Evolutionary conservation across 2,113 vertebrate genomes (phyloP).

Genomic region (Lampris megalopsis): DNA sequence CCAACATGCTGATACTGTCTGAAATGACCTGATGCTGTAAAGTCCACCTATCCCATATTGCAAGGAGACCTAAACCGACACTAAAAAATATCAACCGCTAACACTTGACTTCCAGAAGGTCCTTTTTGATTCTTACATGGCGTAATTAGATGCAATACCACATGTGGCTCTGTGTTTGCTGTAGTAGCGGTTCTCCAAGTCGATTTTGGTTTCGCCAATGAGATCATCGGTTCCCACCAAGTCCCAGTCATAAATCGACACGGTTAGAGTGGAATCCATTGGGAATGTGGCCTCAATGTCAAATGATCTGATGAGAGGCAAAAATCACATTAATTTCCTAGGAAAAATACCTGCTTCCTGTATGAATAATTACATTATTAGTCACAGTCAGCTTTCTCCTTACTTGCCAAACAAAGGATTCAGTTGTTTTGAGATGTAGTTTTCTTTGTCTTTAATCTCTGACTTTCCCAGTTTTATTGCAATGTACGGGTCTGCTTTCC

Average conservation of each 20-base stretch:
- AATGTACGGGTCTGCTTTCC: conserved; percentile 96
- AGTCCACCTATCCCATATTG: background rate
- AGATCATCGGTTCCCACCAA: conserved; percentile 96
- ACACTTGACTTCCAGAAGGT: background rate
- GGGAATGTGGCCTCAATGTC: conserved; percentile 97
- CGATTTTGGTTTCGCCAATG: conserved; percentile 97
- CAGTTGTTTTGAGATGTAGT: conserved; percentile 98
- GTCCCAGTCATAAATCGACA: conserved; percentile 97
- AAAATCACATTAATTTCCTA: background rate
- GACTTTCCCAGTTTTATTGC: conserved; percentile 94
- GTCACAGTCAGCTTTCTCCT: conserved; percentile 59
- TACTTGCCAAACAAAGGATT: conserved; percentile 98
- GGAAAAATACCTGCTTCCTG: too few relatives aligned
- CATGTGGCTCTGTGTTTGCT: conserved; percentile 98
- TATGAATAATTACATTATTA: background rate
- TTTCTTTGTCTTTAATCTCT: conserved; percentile 97
- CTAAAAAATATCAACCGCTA: background rate
- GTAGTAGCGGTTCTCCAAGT: conserved; percentile 98
- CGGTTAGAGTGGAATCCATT: conserved; percentile 96
- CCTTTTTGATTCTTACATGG: conserved; percentile 81
- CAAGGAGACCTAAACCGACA: background rate
- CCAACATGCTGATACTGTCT: too few relatives aligned
- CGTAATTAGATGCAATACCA: conserved; percentile 86
- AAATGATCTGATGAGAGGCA: conserved; percentile 85
- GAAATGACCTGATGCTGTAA: background rate